phyloP scores from a whole-genome alignment of 1,140 invertebrate species.

The Neodiprion lecontei region DNA sequence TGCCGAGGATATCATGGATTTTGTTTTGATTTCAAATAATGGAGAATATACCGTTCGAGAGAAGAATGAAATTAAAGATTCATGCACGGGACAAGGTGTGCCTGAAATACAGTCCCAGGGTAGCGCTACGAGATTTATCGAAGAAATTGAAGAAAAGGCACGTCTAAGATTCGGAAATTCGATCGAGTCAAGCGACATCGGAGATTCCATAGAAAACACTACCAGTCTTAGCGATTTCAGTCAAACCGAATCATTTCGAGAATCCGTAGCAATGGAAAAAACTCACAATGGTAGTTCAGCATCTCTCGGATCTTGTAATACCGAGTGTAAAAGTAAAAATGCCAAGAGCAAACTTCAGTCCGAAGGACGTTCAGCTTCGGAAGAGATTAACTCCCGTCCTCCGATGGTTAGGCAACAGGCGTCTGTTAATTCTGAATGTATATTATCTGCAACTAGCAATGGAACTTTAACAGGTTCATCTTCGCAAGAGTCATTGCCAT shows the following conservation, averaged over 20 bases:
- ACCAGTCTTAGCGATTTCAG: constrained; percentile 57
- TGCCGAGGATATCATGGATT: constrained; percentile 50
- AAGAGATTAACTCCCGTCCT: constrained; percentile 30
- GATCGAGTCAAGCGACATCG: constrained; percentile 68
- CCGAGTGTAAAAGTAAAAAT: constrained; percentile 40
- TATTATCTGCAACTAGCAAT: constrained; percentile 49
- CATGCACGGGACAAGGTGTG: constrained; percentile 22
- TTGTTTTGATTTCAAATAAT: constrained; percentile 40
- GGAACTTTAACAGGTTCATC: constrained; percentile 72
- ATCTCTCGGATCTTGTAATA: constrained; percentile 67
- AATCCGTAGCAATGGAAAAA: constrained; percentile 39
- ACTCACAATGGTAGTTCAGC: constrained; percentile 69
- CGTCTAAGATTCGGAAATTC: constrained; percentile 60
- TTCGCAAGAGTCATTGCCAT: constrained; percentile 79
- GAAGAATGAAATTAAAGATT: constrained; percentile 21
- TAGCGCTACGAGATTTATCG: constrained; percentile 34
- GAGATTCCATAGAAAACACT: constrained; percentile 65
- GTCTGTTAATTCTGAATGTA: constrained; percentile 16
- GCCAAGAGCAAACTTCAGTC: constrained; percentile 28
- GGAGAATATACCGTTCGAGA: constrained; percentile 20
- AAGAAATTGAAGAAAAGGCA: constrained; percentile 31
- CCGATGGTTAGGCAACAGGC: constrained; percentile 23
- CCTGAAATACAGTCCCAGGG: constrained; percentile 31
- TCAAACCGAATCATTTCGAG: constrained; percentile 36
- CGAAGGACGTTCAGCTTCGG: constrained; percentile 28